Base-by-base conservation (phyloP, 2,113 vertebrate genomes). In the Euleptes europaea region DNA sequence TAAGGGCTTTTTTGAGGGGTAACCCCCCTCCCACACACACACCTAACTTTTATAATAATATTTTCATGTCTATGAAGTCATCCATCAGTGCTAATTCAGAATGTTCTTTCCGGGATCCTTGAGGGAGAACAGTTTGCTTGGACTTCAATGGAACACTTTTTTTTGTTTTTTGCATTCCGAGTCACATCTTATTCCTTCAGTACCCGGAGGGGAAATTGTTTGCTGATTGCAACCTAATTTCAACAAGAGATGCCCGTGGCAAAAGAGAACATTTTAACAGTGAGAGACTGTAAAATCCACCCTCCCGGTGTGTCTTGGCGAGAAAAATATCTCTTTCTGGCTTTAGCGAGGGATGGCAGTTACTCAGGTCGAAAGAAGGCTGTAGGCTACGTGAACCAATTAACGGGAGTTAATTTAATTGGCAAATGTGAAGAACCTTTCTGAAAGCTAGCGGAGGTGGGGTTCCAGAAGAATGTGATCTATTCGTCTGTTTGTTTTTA, bases 31-130 rank as follows among this genome's bases (percentile, higher is more conserved):
- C 49, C 15, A 57, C 9, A 28, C 9, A 13, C 49, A 51, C 44
- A 86, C 75, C 93, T 91, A 11, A 0, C 86, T 89, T 91, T 83
- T 85, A 79, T 88, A 89, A 94, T 15, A 26, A 49, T 91, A 79
- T 90, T 91, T 93, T 89, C 86, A 65, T 85, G 71, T 23, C 51
- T 90, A 86, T 86, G 63, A 80, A 79, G 78, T 80, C 78, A 57
- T 96, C 93, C 82, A 8, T 94, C 91, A 86, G 31, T 35, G 78
- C 80, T 87, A 78, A 71, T 78, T 33, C 57, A 49, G 28, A 44
- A 26, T 71, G 28, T 72, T 71, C n/a, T 67, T 70, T 80, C 81
- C 15, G 63, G 1, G 0, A 80, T 86, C 86, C 83, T 91, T 8
- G 35, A 72, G 89, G 86, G 90, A 90, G 84, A 93, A 54, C 71